A percentile compares a stretch with the other conserved stretches of the same genome.
Conservation (phyloP, 2,888 invertebrate species). For the Rutpela maculata region DNA sequence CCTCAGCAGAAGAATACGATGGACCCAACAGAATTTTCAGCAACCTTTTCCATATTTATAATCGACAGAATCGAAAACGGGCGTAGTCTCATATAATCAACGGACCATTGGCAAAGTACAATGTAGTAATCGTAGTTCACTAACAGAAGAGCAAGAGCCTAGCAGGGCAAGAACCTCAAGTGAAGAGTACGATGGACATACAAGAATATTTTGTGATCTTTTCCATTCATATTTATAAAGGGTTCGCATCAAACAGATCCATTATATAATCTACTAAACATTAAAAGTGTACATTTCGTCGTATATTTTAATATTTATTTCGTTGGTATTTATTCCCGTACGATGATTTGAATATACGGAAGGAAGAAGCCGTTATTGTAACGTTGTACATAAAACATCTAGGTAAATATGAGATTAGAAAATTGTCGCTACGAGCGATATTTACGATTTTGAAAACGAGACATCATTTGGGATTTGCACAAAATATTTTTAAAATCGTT, state of each 20-base stretch:
- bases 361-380: neutral
- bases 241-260: neutral
- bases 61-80: neutral
- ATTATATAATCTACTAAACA: neutral
- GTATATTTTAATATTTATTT: conserved; percentile 21
- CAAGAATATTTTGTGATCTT: neutral
- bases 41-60: conserved; percentile 5
- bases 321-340: neutral
- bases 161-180: neutral
- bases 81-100: neutral
- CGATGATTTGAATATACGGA: neutral
- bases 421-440: too few species aligned
- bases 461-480: too few species aligned
- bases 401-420: too few species aligned
- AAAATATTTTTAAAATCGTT: too few species aligned
- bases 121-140: neutral
- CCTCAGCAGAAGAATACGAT: neutral
- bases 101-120: neutral
- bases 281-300: conserved; percentile 5
- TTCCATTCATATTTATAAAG: conserved; percentile 14
- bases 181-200: neutral
- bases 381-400: too few species aligned
- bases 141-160: neutral
- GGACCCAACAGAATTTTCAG: neutral
- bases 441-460: too few species aligned